Evolutionary conservation across 2,888 invertebrate genomes (phyloP).

Genomic region (Polyommatus iphigenia): DNA sequence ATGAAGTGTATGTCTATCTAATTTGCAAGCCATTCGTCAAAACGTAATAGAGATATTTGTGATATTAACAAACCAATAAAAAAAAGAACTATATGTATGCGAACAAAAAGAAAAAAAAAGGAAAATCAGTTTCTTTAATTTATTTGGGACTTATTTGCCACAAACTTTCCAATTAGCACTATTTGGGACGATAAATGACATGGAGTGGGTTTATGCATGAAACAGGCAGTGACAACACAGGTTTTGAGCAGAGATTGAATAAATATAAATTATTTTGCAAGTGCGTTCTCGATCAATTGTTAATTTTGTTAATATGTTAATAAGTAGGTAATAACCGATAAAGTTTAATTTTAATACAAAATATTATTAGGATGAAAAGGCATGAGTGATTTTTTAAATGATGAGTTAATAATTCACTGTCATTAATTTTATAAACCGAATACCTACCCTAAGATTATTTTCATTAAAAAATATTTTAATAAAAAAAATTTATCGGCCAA

Average conservation of each 20-base stretch:
- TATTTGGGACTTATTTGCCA: conserved; percentile 8
- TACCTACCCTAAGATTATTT: background rate
- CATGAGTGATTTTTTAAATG: background rate
- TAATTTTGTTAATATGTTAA: conserved; percentile 2
- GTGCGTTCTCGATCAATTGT: conserved; percentile 7
- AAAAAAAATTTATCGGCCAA: background rate
- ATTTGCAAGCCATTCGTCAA: background rate
- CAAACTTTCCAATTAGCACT: conserved; percentile 46
- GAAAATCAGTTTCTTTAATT: conserved; percentile 4
- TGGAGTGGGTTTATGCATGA: conserved; percentile 72
- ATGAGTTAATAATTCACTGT: background rate
- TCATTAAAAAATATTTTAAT: background rate
- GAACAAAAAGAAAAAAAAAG: conserved; percentile 4
- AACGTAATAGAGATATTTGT: background rate
- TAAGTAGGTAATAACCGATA: background rate
- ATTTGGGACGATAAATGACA: conserved; percentile 48
- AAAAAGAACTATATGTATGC: background rate
- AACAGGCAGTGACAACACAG: conserved; percentile 40
- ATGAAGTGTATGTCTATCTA: background rate
- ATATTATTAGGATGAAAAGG: background rate
- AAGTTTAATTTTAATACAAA: background rate
- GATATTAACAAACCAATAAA: background rate
- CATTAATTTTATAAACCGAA: background rate
- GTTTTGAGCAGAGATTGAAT: conserved; percentile 66
- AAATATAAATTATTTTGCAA: background rate